Evolutionary conservation across 2,888 invertebrate genomes (phyloP).

Genomic region (Chaitophorus viminalis): DNA sequence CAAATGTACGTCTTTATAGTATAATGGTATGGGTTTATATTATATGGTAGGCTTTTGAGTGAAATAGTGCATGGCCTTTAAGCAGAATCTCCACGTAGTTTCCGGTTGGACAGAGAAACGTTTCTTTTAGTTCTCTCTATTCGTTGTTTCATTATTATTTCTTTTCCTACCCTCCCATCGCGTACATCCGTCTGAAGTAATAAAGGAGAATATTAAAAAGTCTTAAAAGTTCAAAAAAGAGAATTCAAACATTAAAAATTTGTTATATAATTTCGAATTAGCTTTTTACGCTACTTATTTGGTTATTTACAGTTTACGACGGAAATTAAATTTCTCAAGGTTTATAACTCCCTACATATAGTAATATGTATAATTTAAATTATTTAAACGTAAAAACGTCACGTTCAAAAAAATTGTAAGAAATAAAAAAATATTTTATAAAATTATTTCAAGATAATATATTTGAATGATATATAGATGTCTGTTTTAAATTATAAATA

Average conservation of each 20-base stretch:
- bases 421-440: not conserved
- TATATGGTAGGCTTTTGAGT: slow-evolving; percentile 2
- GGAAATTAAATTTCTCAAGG: not conserved
- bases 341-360: not conserved
- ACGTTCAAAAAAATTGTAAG: too few relatives aligned
- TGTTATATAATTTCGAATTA: not conserved
- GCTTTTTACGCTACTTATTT: not conserved
- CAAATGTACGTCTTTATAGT: too few relatives aligned
- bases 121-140: not conserved
- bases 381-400: not conserved
- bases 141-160: slow-evolving; percentile 11
- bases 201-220: slow-evolving; percentile 28
- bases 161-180: not conserved
- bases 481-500: too few relatives aligned
- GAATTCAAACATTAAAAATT: not conserved
- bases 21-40: too few relatives aligned
- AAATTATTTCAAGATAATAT: too few relatives aligned
- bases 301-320: not conserved
- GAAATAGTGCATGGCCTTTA: slow-evolving; percentile 25
- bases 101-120: slow-evolving; percentile 25
- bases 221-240: slow-evolving; percentile 24
- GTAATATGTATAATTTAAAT: not conserved
- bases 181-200: not conserved
- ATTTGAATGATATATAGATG: too few relatives aligned
- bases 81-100: slow-evolving; percentile 5